Percentiles rank a stretch among this genome's conserved stretches.
These are phyloP conservation scores for Mormyrus proboscirostris DNA, from an alignment of 2,797 vertebrate genomes.

Conservation along the genomic window DNA sequence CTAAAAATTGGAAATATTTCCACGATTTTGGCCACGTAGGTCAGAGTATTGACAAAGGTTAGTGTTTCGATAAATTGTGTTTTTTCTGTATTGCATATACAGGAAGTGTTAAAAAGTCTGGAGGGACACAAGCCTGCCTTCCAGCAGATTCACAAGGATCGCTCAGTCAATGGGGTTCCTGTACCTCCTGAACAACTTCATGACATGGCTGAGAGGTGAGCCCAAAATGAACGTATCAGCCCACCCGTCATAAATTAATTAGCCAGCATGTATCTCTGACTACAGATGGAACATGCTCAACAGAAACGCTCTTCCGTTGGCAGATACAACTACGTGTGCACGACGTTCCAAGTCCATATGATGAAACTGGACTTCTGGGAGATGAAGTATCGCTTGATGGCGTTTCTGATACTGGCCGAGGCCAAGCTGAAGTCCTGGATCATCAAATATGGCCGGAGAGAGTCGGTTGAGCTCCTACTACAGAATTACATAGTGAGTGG, in stretches of 20 bases:
- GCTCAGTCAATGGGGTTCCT: constrained; percentile 88
- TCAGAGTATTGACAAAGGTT: background rate
- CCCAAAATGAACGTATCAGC: background rate
- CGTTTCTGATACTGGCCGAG: constrained; percentile 88
- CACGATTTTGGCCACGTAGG: background rate
- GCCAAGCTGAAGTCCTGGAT: constrained; percentile 98
- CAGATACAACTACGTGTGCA: constrained; percentile 92
- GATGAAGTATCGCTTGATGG: constrained; percentile 91
- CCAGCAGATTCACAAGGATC: constrained; percentile 87
- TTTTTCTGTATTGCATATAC: background rate
- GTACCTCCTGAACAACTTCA: constrained; percentile 90
- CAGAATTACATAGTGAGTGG: constrained; percentile 85
- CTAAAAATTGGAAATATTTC: background rate
- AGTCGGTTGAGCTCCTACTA: constrained; percentile 86
- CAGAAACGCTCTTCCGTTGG: constrained; percentile 6
- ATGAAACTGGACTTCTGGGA: constrained; percentile 98
- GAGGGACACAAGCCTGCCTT: constrained; percentile 87
- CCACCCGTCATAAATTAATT: background rate
- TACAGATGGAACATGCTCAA: background rate
- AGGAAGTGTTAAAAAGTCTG: constrained; percentile 90
- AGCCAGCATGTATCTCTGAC: background rate
- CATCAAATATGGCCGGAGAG: constrained; percentile 92
- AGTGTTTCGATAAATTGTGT: background rate
- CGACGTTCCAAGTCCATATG: constrained; percentile 84
- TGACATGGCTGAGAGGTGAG: constrained; percentile 92